Conservation (phyloP, 2,888 invertebrate genomes). For the Troides oblongomaculatus region DNA sequence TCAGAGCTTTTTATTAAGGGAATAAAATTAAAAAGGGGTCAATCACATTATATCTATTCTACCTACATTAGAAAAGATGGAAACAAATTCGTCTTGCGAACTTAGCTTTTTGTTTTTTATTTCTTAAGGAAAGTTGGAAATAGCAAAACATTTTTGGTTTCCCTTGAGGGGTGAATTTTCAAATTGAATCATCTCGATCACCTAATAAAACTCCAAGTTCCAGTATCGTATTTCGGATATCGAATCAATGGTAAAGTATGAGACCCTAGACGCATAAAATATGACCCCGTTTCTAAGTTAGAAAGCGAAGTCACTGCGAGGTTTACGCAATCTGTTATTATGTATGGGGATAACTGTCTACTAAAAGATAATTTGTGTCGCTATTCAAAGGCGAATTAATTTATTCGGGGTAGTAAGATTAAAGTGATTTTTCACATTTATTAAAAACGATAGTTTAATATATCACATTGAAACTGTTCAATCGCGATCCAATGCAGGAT, state of each 20-base stretch:
- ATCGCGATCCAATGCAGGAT: background rate
- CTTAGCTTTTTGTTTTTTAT: background rate
- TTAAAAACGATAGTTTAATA: background rate
- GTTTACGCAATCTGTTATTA: conserved; percentile 13
- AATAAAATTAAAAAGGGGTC: too few species aligned
- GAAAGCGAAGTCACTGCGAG: conserved; percentile 16
- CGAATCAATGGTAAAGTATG: conserved; percentile 22
- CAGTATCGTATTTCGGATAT: conserved; percentile 12
- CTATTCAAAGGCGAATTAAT: background rate
- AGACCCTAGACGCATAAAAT: conserved; percentile 21
- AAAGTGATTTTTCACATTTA: too few species aligned
- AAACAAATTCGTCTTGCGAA: background rate
- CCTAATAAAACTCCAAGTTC: conserved; percentile 17
- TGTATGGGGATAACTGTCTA: conserved; percentile 3
- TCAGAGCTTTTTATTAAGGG: too few species aligned
- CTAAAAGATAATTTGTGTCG: background rate
- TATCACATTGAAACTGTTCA: background rate
- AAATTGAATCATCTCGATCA: conserved; percentile 16
- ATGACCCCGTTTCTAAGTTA: conserved; percentile 9
- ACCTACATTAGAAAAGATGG: background rate
- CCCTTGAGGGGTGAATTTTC: background rate
- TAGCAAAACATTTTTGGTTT: background rate
- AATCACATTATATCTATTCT: too few species aligned
- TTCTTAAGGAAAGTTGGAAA: background rate
- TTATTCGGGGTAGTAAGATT: background rate